Evolutionary conservation across 2,888 invertebrate species (phyloP), one percentile per base, ranked within the genome.

Genomic region (Cancer borealis): DNA sequence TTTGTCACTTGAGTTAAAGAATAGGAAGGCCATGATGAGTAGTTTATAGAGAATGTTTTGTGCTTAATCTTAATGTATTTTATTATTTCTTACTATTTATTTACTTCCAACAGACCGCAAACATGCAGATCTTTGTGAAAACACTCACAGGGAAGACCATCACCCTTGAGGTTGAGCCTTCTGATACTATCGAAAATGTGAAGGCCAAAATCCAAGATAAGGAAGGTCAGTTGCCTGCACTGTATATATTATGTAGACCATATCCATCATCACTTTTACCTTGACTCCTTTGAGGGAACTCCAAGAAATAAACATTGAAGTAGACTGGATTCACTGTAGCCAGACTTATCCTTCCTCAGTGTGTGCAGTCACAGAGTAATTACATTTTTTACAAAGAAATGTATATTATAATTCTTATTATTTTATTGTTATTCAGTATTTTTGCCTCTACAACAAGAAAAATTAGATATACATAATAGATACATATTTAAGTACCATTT

Each of bases 91-190:
- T 17, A 73, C 26, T n/a, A 2, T 79, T 79, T 79, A 10, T 8
- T 79, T 79, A 3, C 30, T 30, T 5, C 30, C 84, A 26, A 47
- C 89, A 93, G 92, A 73, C 79, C 79, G 89, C 84, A 30, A 91
- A 17, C 49, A 95, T 95, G 95, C 95, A 95, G 95, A 95, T 95
- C 66, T 95, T 95, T 60, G 95, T 95, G 49, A 97, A 97, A 96
- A 97, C 97, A 5, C 96, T 97, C 0, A 97, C 97, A 26, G 97
- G 97, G 88, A 97, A 97, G 96, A 97, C 97, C 93, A 97, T 95
- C 94, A 95, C 95, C 30, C 94, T 95, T 73, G 95, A 95, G 91
- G 91, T 95, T 47, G 95, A 95, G 93, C 95, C 95, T 21, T 91
- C 91, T 30, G 95, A 93, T 92, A 95, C 95, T 45, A 93, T 95